phyloP scores from a whole-genome alignment of 2,888 invertebrate genomes.

The Balanococcus diminutus region DNA sequence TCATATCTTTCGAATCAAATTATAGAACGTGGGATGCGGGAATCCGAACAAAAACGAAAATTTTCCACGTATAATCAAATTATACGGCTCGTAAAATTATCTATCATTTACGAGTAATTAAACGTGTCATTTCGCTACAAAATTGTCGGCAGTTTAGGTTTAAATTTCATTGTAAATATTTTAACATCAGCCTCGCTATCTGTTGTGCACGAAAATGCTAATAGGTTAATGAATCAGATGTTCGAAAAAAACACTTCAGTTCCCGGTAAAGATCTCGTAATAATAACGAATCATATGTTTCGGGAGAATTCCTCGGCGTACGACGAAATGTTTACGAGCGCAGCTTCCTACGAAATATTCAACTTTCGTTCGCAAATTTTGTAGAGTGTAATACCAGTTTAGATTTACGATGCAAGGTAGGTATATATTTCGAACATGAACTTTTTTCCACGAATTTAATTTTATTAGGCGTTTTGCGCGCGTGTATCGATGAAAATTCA shows the following conservation, averaged over 20 bases:
- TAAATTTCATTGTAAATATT: not conserved
- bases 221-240: not conserved
- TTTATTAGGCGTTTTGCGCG: not conserved
- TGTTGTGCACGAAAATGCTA: not conserved
- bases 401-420: not conserved
- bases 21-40: not conserved
- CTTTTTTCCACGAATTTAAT: not conserved
- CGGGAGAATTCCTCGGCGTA: not conserved
- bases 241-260: not conserved
- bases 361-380: not conserved
- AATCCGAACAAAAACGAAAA: not conserved
- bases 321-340: not conserved
- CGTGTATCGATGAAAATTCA: not conserved
- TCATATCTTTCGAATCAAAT: not conserved
- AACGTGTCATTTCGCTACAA: not conserved
- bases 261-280: not conserved
- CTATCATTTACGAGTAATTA: not conserved
- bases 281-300: not conserved
- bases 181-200: not conserved
- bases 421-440: not conserved
- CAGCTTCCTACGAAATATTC: not conserved
- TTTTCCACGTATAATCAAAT: not conserved
- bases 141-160: not conserved
- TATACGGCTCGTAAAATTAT: not conserved
- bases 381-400: not conserved